phyloP scores from a whole-genome alignment of 1,140 invertebrate species.

The Drosophila takahashii region DNA sequence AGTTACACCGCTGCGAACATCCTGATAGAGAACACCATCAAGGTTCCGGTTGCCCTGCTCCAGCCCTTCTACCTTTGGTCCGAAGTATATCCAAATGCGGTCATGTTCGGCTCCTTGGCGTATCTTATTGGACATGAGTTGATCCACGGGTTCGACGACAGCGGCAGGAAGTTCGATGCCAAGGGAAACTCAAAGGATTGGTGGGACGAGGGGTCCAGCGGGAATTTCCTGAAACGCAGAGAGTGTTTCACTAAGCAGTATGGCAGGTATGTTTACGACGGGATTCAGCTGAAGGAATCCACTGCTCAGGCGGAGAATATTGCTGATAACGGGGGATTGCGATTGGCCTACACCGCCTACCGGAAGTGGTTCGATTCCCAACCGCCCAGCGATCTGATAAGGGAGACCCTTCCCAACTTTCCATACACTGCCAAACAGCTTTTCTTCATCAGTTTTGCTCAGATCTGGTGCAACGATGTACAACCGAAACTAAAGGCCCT shows the following conservation, averaged over 20 bases:
- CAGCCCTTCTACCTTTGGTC: conserved; percentile 72
- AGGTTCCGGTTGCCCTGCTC: conserved; percentile 65
- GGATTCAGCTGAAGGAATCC: conserved; percentile 40
- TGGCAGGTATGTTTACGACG: conserved; percentile 53
- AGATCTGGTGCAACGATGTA: conserved; percentile 82
- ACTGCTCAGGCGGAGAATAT: conserved; percentile 87
- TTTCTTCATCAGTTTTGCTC: conserved; percentile 90
- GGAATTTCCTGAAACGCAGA: conserved; percentile 42
- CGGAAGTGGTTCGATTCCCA: conserved; percentile 85
- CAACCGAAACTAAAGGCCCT: conserved; percentile 23
- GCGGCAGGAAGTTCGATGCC: conserved; percentile 95
- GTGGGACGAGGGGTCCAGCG: conserved; percentile 68
- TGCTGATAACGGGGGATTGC: conserved; percentile 89
- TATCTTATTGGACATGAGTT: conserved; percentile 89
- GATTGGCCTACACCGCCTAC: conserved; percentile 87
- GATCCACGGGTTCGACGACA: conserved; percentile 88
- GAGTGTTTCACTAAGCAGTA: conserved; percentile 73
- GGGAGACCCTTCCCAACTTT: conserved; percentile 85
- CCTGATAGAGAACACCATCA: conserved; percentile 64
- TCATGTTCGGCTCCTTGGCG: conserved; percentile 88
- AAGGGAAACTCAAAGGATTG: conserved; percentile 87
- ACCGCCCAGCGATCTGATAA: conserved; percentile 41
- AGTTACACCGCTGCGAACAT: conserved; percentile 70
- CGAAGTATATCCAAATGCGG: conserved; percentile 64
- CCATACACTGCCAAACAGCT: conserved; percentile 88